A percentile compares a stretch with the other conserved stretches of the same genome.
Conservation (phyloP, 2,888 invertebrate genomes). For the Xanthorhoe designata region DNA sequence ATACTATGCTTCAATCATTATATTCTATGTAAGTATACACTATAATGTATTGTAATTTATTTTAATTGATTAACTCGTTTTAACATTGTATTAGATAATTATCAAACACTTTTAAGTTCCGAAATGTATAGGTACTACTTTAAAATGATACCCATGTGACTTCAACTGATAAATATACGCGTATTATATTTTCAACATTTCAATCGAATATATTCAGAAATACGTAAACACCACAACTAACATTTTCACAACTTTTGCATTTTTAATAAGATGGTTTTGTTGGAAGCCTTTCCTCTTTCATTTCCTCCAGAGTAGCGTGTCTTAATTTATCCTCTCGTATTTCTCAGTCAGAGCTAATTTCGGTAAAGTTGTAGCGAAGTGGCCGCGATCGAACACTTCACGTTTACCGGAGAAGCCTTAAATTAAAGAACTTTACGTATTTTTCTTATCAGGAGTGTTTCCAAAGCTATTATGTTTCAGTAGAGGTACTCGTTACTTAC, state of each 20-base stretch:
- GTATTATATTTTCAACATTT: too few species aligned
- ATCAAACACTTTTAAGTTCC: too few species aligned
- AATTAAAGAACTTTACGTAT: conserved; percentile 55
- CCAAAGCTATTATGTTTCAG: conserved; percentile 43
- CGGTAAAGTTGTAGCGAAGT: conserved; percentile 27
- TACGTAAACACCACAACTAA: background rate
- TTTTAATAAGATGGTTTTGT: background rate
- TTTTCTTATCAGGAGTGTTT: conserved; percentile 49
- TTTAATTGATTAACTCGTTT: too few species aligned
- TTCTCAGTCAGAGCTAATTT: background rate
- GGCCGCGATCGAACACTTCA: conserved; percentile 36
- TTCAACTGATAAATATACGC: too few species aligned
- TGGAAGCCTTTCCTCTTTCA: background rate
- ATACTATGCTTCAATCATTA: too few species aligned
- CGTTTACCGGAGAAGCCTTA: conserved; percentile 40
- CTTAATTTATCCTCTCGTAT: conserved; percentile 1
- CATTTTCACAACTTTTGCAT: background rate
- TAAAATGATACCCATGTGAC: too few species aligned
- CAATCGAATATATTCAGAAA: too few species aligned
- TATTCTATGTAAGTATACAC: too few species aligned
- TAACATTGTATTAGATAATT: too few species aligned
- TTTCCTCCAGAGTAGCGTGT: background rate
- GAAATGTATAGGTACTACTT: too few species aligned
- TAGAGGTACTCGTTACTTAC: conserved; percentile 33
- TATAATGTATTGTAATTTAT: too few species aligned